Evolutionary conservation across 2,113 vertebrate genomes (phyloP), one percentile per base, ranked within the genome.

Genomic region (Tachycineta bicolor): DNA sequence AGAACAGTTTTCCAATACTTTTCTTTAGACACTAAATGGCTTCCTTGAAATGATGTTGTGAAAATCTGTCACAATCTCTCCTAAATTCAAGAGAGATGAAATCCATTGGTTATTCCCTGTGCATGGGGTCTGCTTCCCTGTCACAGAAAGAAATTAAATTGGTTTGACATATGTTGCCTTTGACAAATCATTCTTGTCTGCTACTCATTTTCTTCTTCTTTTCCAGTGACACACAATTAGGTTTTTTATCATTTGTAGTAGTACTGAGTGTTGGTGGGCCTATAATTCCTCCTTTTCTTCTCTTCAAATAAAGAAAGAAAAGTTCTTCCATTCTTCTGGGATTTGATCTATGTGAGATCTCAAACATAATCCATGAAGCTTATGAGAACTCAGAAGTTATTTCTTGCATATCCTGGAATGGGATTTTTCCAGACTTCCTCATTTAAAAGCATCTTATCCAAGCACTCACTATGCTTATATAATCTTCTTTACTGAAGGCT

Each of bases 161-260:
- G 37, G 3, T 69, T 65, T 95, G 83, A 96, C 68, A 77, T 68
- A 56, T 53, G 43, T 77, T 83, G 28, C 21, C 76, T 63, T 80
- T 92, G 76, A 96, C 59, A 96, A 95, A 90, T 81, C 39, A 23
- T 50, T 87, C 87, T 81, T 74, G 68, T 52, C 50, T 90, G 31
- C 19, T 59, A 55, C n/a, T 89, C 5, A 34, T 92, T 92, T 83
- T n/a, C 43, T 80, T 95, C 49, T 33, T 81, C 43, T 11, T n/a
- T 94, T 89, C n/a, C 31, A 83, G 63, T 71, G 59, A 75, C 20
- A 19, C 41, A 65, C 25, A 69, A 77, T 81, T 58, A 89, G 9
- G 19, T 25, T 69, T 90, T 86, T 92, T 46, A 53, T 86, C 67
- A 58, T 65, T 86, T 65, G 10, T 69, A 64, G 28, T 28, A 59